Conservation (phyloP, 2,797 vertebrate genomes). For the Decapterus maruadsi region DNA sequence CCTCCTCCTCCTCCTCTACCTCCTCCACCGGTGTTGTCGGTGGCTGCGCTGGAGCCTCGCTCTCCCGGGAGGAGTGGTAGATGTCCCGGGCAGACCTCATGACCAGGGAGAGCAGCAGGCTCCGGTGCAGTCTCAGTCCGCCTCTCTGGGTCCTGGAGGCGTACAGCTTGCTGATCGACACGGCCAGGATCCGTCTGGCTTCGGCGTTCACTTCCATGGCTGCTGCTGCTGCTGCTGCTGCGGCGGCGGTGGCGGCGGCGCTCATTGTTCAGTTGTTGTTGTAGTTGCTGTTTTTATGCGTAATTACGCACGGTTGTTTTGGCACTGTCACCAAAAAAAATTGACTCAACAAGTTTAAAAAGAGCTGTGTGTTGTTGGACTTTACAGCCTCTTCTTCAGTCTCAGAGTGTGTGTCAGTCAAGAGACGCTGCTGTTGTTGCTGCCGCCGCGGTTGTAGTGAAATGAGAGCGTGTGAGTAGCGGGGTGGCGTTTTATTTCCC, state of each 20-base stretch:
- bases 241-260: slow-evolving; percentile 29
- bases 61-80: slow-evolving; percentile 86
- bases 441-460: slow-evolving; percentile 44
- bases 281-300: slow-evolving; percentile 25
- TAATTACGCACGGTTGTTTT: slow-evolving; percentile 58
- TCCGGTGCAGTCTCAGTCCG: slow-evolving; percentile 91
- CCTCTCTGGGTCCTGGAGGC: slow-evolving; percentile 90
- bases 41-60: slow-evolving; percentile 38
- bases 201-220: slow-evolving; percentile 90
- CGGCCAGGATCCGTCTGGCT: slow-evolving; percentile 91
- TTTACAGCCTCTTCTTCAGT: slow-evolving; percentile 14
- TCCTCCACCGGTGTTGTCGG: slow-evolving; percentile 64
- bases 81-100: slow-evolving; percentile 91
- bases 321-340: slow-evolving; percentile 39
- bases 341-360: slow-evolving; percentile 3
- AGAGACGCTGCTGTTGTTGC: not conserved
- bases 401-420: not conserved
- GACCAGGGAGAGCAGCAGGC: slow-evolving; percentile 91
- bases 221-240: not conserved
- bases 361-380: slow-evolving; percentile 8
- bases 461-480: slow-evolving; percentile 59
- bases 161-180: slow-evolving; percentile 93
- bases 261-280: slow-evolving; percentile 50
- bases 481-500: slow-evolving; percentile 82
- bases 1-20: slow-evolving; percentile 24